Percentiles rank a stretch among this genome's conserved stretches.
phyloP scores from a whole-genome alignment of 2,113 vertebrate species.

The Embiotoca jacksoni region DNA sequence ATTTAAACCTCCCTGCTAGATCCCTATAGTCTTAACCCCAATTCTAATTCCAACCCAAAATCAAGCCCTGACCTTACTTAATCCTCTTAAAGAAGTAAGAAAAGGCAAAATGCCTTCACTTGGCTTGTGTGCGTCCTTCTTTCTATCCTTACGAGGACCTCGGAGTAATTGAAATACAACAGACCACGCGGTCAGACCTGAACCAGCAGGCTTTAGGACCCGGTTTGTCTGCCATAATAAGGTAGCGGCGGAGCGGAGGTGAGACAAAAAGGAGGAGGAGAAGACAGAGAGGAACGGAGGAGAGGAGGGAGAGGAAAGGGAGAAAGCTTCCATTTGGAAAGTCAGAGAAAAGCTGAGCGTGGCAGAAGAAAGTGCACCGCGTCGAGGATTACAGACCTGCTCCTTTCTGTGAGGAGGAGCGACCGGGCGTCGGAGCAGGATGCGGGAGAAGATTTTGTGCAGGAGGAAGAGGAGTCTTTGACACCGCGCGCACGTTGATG shows the following conservation, averaged over 20 bases:
- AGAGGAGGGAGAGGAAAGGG: conserved; percentile 10
- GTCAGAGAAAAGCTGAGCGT: conserved; percentile 62
- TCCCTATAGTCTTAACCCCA: conserved; percentile 54
- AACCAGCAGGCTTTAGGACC: conserved; percentile 74
- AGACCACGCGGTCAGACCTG: not conserved
- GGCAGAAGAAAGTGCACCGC: conserved; percentile 61
- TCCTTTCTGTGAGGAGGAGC: not conserved
- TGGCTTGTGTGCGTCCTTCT: conserved; percentile 8
- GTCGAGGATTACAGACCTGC: conserved; percentile 43
- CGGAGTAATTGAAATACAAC: conserved; percentile 41
- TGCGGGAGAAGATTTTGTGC: conserved; percentile 7
- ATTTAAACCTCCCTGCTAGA: conserved; percentile 39
- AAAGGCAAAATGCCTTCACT: conserved; percentile 69
- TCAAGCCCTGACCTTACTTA: conserved; percentile 51
- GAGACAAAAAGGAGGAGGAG: not conserved
- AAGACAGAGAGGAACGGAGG: conserved; percentile 17
- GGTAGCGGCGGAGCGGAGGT: conserved; percentile 26
- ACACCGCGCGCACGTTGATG: conserved; percentile 7
- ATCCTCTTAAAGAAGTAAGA: conserved; percentile 75
- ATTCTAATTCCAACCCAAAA: conserved; percentile 64
- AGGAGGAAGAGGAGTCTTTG: conserved; percentile 17
- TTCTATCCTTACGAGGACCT: conserved; percentile 20
- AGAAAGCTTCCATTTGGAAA: conserved; percentile 39
- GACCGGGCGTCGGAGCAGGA: conserved; percentile 1
- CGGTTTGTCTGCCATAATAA: conserved; percentile 38